Evolutionary conservation across 2,113 vertebrate genomes (phyloP).

Genomic region (Mobula hypostoma): DNA sequence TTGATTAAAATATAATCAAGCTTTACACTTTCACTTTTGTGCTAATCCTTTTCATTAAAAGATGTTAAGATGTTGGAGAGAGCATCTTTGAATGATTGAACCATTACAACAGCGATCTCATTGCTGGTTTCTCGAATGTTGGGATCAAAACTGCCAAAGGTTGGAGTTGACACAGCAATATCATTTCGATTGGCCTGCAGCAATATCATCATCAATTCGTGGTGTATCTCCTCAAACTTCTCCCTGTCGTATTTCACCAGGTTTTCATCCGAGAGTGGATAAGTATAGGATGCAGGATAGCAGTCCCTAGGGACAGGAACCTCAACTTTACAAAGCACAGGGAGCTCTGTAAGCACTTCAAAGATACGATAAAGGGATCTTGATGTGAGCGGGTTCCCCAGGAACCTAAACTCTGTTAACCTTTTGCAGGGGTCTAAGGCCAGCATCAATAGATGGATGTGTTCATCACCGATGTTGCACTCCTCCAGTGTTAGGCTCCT

Average conservation of each 20-base stretch:
- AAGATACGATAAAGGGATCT: conserved; percentile 65
- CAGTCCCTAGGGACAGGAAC: conserved; percentile 84
- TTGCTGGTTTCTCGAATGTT: conserved; percentile 80
- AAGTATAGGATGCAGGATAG: conserved; percentile 66
- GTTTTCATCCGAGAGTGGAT: conserved; percentile 71
- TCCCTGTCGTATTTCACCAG: conserved; percentile 65
- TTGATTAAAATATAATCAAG: background rate
- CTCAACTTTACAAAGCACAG: conserved; percentile 68
- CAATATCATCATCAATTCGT: conserved; percentile 65
- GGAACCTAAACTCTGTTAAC: conserved; percentile 72
- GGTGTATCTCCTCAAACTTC: conserved; percentile 61
- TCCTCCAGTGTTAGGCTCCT: conserved; percentile 72
- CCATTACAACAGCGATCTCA: conserved; percentile 74
- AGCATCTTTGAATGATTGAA: conserved; percentile 73
- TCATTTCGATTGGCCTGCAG: conserved; percentile 59
- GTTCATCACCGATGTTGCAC: conserved; percentile 69
- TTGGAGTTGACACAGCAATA: conserved; percentile 68
- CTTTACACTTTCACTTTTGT: background rate
- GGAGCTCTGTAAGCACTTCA: conserved; percentile 59
- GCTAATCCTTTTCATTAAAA: conserved; percentile 52
- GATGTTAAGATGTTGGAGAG: conserved; percentile 69
- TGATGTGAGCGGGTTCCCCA: conserved; percentile 80
- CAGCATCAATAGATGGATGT: conserved; percentile 59
- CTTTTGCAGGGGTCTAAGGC: conserved; percentile 63
- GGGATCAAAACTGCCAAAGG: conserved; percentile 78